Percentiles rank a stretch among this genome's conserved stretches.
These are phyloP conservation scores for Alcedo atthis DNA, from an alignment of 2,797 vertebrate genomes.

Conservation along the genomic window DNA sequence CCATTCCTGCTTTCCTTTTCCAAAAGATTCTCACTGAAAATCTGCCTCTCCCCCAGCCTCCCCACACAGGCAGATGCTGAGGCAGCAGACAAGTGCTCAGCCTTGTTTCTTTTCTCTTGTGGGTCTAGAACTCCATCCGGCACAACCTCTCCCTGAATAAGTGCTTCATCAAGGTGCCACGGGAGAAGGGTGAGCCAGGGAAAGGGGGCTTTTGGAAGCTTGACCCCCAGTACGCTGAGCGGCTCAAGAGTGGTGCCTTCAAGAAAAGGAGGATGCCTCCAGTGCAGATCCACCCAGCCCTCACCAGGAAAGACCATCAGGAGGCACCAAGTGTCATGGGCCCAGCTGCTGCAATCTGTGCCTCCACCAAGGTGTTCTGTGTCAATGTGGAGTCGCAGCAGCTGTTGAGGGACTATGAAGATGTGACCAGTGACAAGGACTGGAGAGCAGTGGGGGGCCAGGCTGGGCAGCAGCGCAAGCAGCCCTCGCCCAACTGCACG, in stretches of 20 bases:
- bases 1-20: not conserved
- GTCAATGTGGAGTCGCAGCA: slow-evolving; percentile 83
- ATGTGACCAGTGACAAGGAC: slow-evolving; percentile 80
- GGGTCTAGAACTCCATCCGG: slow-evolving; percentile 91
- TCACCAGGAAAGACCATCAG: slow-evolving; percentile 75
- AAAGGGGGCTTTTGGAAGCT: slow-evolving; percentile 98
- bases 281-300: slow-evolving; percentile 88
- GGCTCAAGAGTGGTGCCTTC: slow-evolving; percentile 88
- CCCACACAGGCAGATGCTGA: fast-evolving
- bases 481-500: slow-evolving; percentile 72
- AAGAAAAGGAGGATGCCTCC: slow-evolving; percentile 89
- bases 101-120: not conserved
- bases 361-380: slow-evolving; percentile 48
- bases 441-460: slow-evolving; percentile 77
- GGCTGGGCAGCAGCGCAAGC: slow-evolving; percentile 84
- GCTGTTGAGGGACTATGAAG: slow-evolving; percentile 89
- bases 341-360: not conserved
- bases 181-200: slow-evolving; percentile 94
- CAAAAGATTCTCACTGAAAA: not conserved
- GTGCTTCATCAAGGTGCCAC: slow-evolving; percentile 97
- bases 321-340: slow-evolving; percentile 29
- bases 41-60: not conserved
- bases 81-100: not conserved
- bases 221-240: slow-evolving; percentile 91
- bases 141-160: slow-evolving; percentile 98